Percentiles rank a stretch among this genome's conserved stretches.
phyloP scores from a whole-genome alignment of 2,113 vertebrate genomes.

The Tringa solitaria region DNA sequence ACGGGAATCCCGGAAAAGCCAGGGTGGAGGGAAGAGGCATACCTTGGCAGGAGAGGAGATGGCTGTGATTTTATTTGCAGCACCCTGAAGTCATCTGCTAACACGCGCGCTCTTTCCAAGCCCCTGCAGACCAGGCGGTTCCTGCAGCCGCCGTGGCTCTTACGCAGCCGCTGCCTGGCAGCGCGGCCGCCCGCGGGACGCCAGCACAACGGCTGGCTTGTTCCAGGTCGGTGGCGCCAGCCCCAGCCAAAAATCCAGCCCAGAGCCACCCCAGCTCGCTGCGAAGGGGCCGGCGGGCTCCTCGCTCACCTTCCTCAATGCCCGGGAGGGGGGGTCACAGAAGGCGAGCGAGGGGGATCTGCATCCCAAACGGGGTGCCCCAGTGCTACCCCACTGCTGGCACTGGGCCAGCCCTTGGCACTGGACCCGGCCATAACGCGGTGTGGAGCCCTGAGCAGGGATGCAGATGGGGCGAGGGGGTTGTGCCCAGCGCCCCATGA shows the following conservation, averaged over 20 bases:
- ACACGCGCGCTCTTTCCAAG: background rate
- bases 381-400: background rate
- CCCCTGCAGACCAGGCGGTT: background rate
- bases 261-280: background rate
- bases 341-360: accelerated
- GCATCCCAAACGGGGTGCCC: background rate
- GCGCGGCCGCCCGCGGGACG: background rate
- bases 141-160: background rate
- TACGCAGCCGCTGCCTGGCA: background rate
- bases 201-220: background rate
- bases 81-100: constrained; percentile 25
- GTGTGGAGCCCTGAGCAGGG: accelerated
- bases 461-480: background rate
- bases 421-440: accelerated
- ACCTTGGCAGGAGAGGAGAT: background rate
- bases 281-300: background rate
- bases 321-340: background rate
- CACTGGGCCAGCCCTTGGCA: background rate
- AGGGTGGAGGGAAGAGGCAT: background rate
- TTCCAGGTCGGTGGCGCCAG: background rate
- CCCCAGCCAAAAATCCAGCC: background rate
- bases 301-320: accelerated
- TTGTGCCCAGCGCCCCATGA: background rate
- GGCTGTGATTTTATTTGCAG: constrained; percentile 43
- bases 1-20: background rate